Evolutionary conservation across 2,797 vertebrate genomes (phyloP).

Genomic region (Pseudopleuronectes americanus): DNA sequence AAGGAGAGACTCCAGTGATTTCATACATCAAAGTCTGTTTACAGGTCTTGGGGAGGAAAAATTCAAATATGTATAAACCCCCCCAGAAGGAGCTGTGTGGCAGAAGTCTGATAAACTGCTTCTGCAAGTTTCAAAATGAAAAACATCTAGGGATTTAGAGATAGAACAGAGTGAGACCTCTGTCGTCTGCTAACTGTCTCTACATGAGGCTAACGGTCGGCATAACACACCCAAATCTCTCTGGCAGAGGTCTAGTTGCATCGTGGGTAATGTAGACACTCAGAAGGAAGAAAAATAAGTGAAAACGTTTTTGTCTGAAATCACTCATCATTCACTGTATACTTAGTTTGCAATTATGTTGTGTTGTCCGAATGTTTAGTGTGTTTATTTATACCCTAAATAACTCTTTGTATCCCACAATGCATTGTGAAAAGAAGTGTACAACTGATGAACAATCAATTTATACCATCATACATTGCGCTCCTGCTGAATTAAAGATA

Average conservation of each 20-base stretch:
- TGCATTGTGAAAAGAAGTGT: no score
- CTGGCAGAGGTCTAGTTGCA: not conserved
- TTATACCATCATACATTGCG: no score
- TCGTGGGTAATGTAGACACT: not conserved
- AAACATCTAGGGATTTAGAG: not conserved
- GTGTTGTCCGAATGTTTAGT: no score
- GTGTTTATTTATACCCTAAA: no score
- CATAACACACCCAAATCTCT: not conserved
- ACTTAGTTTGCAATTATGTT: no score
- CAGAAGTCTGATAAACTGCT: not conserved
- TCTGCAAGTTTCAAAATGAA: not conserved
- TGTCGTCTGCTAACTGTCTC: not conserved
- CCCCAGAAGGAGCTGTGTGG: not conserved
- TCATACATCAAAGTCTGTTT: slow-evolving; percentile 3
- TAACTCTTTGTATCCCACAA: no score
- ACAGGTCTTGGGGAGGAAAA: not conserved
- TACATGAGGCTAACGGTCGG: not conserved
- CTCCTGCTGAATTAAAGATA: no score
- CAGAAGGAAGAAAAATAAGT: not conserved
- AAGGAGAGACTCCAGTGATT: not conserved
- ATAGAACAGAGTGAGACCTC: not conserved
- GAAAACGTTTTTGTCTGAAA: not conserved
- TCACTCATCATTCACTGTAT: not conserved
- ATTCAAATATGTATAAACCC: not conserved
- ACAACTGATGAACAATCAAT: no score